phyloP scores from a whole-genome alignment of 2,888 invertebrate species.

The Cabera pusaria region DNA sequence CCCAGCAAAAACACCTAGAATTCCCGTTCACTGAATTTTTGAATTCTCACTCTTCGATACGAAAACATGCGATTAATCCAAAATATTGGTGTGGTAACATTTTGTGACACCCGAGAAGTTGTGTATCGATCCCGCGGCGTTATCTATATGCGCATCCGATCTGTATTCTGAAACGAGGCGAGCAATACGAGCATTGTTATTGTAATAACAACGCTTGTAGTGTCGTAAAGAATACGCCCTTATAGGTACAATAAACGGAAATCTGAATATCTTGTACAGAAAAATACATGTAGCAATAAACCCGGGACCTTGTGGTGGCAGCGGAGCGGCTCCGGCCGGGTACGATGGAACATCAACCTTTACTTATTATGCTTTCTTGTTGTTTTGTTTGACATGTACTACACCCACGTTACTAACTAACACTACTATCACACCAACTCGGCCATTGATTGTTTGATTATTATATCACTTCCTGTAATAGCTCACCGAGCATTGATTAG shows the following conservation, averaged over 20 bases:
- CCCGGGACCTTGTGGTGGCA: constrained; percentile 5
- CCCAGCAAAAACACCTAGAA: constrained; percentile 12
- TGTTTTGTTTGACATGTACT: constrained; percentile 12
- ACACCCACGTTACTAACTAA: not conserved
- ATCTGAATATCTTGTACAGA: constrained; percentile 7
- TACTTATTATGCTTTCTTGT: constrained; percentile 14
- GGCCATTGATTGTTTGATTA: constrained; percentile 9
- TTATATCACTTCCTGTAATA: no score
- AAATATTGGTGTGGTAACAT: no score
- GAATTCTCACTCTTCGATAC: no score
- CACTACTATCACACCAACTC: constrained; percentile 2
- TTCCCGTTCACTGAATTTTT: constrained; percentile 8
- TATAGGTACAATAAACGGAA: constrained; percentile 8
- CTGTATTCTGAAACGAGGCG: not conserved
- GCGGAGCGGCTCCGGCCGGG: constrained; percentile 3
- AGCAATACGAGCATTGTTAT: constrained; percentile 5
- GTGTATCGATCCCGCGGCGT: no score
- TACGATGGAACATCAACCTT: constrained; percentile 3
- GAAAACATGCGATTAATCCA: no score
- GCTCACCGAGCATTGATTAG: no score
- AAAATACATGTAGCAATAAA: constrained; percentile 5
- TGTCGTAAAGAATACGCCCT: constrained; percentile 5
- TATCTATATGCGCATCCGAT: constrained; percentile 1
- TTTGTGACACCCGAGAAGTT: constrained; percentile 5
- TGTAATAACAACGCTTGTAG: constrained; percentile 5